These are phyloP conservation scores for Cromileptes altivelis DNA, from an alignment of 2,113 vertebrate species.

Conservation along the genomic window DNA sequence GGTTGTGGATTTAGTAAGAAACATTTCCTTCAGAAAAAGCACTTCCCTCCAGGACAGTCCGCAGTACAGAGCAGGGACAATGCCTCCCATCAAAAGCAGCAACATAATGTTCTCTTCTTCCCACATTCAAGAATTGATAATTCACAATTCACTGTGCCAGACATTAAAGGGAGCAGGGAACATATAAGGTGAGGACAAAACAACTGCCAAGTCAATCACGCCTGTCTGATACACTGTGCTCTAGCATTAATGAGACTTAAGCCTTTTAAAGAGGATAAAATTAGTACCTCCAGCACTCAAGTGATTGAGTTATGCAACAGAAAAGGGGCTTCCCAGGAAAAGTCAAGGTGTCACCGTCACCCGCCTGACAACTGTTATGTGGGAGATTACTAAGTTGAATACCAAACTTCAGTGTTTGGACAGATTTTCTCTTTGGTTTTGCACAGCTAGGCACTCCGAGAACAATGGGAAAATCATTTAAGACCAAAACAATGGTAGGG, in stretches of 20 bases:
- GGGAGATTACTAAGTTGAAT: conserved; percentile 49
- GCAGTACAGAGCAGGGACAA: accelerated
- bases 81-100: background rate
- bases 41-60: background rate
- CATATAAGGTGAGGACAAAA: conserved; percentile 45
- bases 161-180: conserved; percentile 16
- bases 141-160: background rate
- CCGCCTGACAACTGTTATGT: conserved; percentile 31
- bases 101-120: background rate
- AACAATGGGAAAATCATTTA: background rate
- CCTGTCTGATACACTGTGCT: conserved; percentile 76
- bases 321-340: conserved; percentile 73
- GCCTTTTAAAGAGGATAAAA: conserved; percentile 80
- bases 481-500: background rate
- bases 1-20: background rate
- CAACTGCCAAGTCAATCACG: conserved; percentile 70
- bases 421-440: background rate
- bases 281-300: conserved; percentile 76
- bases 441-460: background rate
- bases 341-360: conserved; percentile 78
- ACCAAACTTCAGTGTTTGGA: background rate
- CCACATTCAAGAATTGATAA: background rate
- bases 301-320: conserved; percentile 81
- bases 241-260: conserved; percentile 79
- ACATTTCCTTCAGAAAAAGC: background rate